Evolutionary conservation across 2,888 invertebrate species (phyloP), one percentile per base, ranked within the genome.

Genomic region (Ectropis crepuscularia): DNA sequence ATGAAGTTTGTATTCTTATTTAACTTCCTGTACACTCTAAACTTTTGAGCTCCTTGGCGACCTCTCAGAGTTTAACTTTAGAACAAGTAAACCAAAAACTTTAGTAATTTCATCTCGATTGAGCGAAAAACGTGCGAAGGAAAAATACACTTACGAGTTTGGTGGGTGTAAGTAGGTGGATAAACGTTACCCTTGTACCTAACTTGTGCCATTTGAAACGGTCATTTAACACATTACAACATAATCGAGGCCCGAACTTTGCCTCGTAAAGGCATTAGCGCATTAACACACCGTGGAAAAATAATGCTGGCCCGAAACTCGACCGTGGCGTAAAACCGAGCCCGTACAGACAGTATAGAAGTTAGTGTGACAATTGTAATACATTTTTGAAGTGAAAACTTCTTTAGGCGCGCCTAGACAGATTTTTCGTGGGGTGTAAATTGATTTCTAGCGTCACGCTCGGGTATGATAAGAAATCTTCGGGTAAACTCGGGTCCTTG

Each of bases 281-380:
- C 73, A 71, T 74, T 74, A 73, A 65, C 71, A 73, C 72, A 62
- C 67, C 69, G 67, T 70, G 68, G 67, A 74, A 73, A 74, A 74
- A 73, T 67, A 63, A 71, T 70, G 38, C 53, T 50, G 46, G 65
- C 37, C 58, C 59, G 62, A 68, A 50, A 71, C 61, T 68, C 63
- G 47, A 48, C 53, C 58, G 64, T 63, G 42, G 37, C 16, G 46
- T 50, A 6, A 12, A 7, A 48, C 16, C 16, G 10, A 42, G n/a
- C 11, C 43, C n/a, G 36, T 12, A 5, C 7, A 57, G n/a, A 38
- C 62, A 63, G 62, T 53, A 57, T 5, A 11, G 2, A 48, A 62
- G 43, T 16, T 61, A 28, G 16, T 28, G 16, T 28, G 16, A 28
- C 16, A 28, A 28, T 4, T 28, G 16, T 28, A 28, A 28, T 28